These are phyloP conservation scores for Maccullochella peelii DNA, from an alignment of 2,113 vertebrate genomes.

Conservation along the genomic window DNA sequence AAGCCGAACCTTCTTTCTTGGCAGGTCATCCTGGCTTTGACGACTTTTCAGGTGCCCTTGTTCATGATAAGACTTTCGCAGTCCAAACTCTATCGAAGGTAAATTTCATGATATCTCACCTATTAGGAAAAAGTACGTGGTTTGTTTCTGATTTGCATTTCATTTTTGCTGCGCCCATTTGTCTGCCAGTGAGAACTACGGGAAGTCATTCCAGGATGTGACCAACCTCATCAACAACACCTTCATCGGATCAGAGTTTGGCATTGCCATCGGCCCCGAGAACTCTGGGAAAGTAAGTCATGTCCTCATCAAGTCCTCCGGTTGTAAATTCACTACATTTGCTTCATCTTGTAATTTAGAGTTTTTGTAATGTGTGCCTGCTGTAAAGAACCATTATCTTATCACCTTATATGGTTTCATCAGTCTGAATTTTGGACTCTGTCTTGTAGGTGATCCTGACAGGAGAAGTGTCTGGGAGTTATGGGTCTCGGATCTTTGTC, in stretches of 20 bases:
- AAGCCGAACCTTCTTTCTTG: constrained; percentile 29
- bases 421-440: constrained; percentile 35
- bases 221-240: constrained; percentile 92
- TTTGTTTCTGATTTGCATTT: constrained; percentile 27
- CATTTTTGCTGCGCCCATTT: constrained; percentile 23
- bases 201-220: constrained; percentile 91
- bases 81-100: constrained; percentile 95
- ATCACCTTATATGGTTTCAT: not conserved
- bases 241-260: constrained; percentile 92
- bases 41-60: constrained; percentile 92
- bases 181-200: constrained; percentile 90
- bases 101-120: constrained; percentile 6
- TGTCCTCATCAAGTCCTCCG: not conserved
- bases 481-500: constrained; percentile 86
- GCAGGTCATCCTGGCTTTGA: constrained; percentile 92
- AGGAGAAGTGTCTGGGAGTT: constrained; percentile 87
- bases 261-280: constrained; percentile 91
- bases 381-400: not conserved
- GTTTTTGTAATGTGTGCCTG: fast-evolving
- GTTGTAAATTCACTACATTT: not conserved
- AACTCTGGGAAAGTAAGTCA: constrained; percentile 91
- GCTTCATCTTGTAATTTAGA: not conserved
- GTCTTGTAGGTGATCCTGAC: constrained; percentile 91
- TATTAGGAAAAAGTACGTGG: not conserved
- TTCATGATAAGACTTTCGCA: constrained; percentile 90